A percentile compares a stretch with the other conserved stretches of the same genome.
These are phyloP conservation scores for Todiramphus chloris DNA, from an alignment of 2,113 vertebrate species.

Conservation along the genomic window DNA sequence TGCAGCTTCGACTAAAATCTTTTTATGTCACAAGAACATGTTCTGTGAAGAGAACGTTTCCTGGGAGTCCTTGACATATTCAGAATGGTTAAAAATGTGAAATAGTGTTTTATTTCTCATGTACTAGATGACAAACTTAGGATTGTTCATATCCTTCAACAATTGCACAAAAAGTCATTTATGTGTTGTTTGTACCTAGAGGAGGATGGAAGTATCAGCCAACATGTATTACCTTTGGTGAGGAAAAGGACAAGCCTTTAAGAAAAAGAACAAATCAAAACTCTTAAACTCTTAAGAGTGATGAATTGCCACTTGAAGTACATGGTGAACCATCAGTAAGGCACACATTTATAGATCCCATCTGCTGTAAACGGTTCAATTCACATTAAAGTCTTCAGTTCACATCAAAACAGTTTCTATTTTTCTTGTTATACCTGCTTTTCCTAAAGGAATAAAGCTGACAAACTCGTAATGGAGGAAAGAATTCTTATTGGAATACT, in stretches of 20 bases:
- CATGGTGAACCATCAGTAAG: background rate
- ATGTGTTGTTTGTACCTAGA: background rate
- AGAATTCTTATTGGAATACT: background rate
- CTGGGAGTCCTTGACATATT: background rate
- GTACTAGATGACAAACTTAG: background rate
- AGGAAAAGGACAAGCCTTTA: background rate
- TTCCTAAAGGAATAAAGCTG: background rate
- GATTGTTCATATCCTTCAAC: background rate
- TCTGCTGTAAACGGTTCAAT: background rate
- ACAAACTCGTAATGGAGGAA: background rate
- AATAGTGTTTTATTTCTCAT: background rate
- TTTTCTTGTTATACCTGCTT: slow-evolving; percentile 5
- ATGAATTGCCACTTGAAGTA: background rate
- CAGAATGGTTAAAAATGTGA: background rate
- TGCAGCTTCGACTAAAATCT: background rate
- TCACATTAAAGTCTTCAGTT: background rate
- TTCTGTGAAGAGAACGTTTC: background rate
- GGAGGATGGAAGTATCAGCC: background rate
- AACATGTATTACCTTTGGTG: background rate
- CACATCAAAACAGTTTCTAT: background rate
- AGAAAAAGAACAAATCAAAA: background rate
- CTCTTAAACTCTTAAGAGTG: background rate
- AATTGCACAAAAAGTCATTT: background rate
- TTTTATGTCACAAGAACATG: background rate
- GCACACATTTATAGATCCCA: background rate